A percentile compares a stretch with the other conserved stretches of the same genome.
Evolutionary conservation across 2,797 vertebrate genomes (phyloP).

Genomic region (Limosa lapponica): DNA sequence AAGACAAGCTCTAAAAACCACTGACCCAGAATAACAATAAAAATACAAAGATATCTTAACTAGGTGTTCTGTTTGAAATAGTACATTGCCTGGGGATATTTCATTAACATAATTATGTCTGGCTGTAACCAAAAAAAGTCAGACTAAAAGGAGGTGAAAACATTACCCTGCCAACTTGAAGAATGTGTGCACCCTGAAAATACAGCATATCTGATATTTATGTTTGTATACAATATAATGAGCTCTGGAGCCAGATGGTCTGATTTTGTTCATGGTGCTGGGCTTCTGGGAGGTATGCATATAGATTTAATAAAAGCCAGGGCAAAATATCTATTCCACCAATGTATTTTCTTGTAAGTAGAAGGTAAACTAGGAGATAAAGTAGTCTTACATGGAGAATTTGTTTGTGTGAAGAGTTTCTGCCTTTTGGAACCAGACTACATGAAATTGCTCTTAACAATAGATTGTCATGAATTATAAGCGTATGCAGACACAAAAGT

Average conservation of each 20-base stretch:
- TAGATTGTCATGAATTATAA: neutral
- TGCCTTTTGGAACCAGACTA: neutral
- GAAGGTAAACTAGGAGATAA: neutral
- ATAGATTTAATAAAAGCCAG: neutral
- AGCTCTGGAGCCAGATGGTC: neutral
- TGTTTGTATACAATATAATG: neutral
- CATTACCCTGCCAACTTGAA: neutral
- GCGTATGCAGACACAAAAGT: neutral
- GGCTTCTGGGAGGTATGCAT: neutral
- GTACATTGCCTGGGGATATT: neutral
- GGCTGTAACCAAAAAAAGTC: neutral
- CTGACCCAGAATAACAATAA: conserved; percentile 20
- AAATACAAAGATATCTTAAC: conserved; percentile 8
- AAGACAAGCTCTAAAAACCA: neutral
- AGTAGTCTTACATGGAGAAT: neutral
- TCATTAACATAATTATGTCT: conserved; percentile 19
- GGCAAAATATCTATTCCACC: neutral
- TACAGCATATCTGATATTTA: neutral
- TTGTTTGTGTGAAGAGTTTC: neutral
- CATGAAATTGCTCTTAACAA: neutral
- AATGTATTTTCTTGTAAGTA: neutral
- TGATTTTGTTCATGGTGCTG: neutral
- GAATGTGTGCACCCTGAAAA: neutral
- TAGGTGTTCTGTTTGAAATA: conserved; percentile 41
- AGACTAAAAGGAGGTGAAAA: neutral